A percentile compares a stretch with the other conserved stretches of the same genome.
Conservation (phyloP, 2,113 vertebrate genomes). For the Oncorhynchus masou region DNA sequence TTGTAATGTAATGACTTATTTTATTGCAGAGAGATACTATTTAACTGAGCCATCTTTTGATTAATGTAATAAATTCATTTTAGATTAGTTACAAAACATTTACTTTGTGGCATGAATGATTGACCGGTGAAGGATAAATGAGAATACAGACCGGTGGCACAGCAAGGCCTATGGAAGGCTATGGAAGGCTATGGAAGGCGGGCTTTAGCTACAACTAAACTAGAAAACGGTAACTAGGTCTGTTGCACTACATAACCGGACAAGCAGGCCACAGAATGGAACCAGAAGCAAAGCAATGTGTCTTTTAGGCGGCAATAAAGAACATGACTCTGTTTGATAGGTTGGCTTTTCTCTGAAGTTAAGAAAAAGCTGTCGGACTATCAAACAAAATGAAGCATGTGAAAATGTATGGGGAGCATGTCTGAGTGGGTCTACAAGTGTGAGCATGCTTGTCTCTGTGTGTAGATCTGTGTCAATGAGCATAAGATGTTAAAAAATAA, state of each 20-base stretch:
- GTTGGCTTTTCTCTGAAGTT: constrained; percentile 56
- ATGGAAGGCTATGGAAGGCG: constrained; percentile 19
- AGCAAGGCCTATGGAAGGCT: constrained; percentile 20
- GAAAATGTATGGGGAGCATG: constrained; percentile 40
- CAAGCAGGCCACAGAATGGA: not conserved
- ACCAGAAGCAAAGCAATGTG: constrained; percentile 27
- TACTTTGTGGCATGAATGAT: constrained; percentile 43
- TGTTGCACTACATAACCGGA: constrained; percentile 21
- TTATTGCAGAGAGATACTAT: not conserved
- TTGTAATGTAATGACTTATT: not conserved
- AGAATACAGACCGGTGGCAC: constrained; percentile 63
- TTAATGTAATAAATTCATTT: not conserved
- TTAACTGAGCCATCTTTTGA: not conserved
- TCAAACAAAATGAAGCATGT: constrained; percentile 55
- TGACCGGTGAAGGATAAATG: constrained; percentile 62
- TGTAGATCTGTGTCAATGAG: not conserved
- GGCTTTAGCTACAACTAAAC: constrained; percentile 25
- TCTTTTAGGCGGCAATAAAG: constrained; percentile 29
- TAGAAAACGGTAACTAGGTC: constrained; percentile 8
- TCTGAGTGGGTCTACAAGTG: constrained; percentile 20
- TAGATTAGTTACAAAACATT: not conserved
- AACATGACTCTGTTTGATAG: constrained; percentile 58
- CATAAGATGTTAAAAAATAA: not conserved
- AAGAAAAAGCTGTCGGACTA: constrained; percentile 60
- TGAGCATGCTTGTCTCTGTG: constrained; percentile 14